Evolutionary conservation across 2,888 invertebrate genomes (phyloP), one percentile per base, ranked within the genome.

Genomic region (Diarsia dahlii): DNA sequence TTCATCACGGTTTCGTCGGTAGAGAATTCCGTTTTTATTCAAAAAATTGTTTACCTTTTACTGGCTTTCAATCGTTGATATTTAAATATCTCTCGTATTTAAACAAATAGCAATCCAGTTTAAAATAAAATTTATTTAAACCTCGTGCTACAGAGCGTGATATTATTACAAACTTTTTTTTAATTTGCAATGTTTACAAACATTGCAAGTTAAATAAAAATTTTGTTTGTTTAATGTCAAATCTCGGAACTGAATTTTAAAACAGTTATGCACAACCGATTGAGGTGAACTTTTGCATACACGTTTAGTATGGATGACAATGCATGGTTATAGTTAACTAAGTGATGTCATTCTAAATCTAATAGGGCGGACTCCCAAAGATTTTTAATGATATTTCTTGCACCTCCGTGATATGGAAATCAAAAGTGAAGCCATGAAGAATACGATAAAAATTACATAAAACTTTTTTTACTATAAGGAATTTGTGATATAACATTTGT

Each of bases 1-100:
- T 87, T 87, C 71, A 84, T 81, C 58, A 68, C 60, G 60, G 71
- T 72, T 79, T 70, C 50, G 74, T 66, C 58, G 39, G 64, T 64
- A 78, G 45, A 74, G 76, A 85, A 85, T 75, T 54, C 68, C 39
- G 48, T 65, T 79, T 78, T 74, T 63, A 76, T 84, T 58, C 13
- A 67, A 77, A 81, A 76, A 45, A n/a, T 64, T 39, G 74, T 84
- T 78, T 64, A 68, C 23, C 50, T 62, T 75, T 79, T 58, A 63
- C 65, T 74, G 58, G 73, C 65, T 84, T 69, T 81, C 54, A 78
- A 69, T 71, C 45, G 28, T 60, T 45, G 28, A 60, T 63, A n/a
- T n/a, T n/a, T n/a, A n/a, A n/a, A n/a, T n/a, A 66, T 56, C 60
- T 69, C 67, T 78, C 54, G 46, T 68, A 68, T 68, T 73, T 76